Percentiles rank a stretch among this genome's conserved stretches.
Conservation (phyloP, 2,797 vertebrate species). For the Chiloscyllium punctatum region DNA sequence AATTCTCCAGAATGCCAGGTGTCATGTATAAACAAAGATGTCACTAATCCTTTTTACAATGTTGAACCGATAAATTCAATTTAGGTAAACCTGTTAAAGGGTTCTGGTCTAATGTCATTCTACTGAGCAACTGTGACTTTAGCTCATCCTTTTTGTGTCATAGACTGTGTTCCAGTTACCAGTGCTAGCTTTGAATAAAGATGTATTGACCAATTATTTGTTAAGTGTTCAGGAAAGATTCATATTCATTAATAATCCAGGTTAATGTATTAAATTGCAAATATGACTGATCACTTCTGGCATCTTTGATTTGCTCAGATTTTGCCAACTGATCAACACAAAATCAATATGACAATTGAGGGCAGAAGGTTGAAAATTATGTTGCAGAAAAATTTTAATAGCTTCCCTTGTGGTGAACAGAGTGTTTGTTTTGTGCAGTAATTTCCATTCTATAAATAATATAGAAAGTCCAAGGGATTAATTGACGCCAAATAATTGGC, state of each 20-base stretch:
- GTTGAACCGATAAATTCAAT: neutral
- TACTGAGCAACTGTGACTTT: neutral
- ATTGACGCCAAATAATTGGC: neutral
- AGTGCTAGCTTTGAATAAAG: neutral
- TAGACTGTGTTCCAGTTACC: neutral
- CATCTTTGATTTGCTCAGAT: neutral
- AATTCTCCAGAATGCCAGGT: neutral
- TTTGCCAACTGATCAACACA: neutral
- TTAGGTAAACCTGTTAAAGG: neutral
- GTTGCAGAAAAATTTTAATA: conserved; percentile 9
- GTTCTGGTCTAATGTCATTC: neutral
- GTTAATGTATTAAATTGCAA: neutral
- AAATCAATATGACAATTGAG: neutral
- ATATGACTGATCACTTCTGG: neutral
- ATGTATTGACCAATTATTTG: neutral
- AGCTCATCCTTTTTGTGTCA: neutral
- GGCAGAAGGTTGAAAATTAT: conserved; percentile 1
- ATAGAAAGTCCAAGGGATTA: neutral
- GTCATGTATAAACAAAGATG: neutral
- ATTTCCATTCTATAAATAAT: conserved; percentile 22
- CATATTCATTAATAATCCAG: neutral
- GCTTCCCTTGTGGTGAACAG: neutral
- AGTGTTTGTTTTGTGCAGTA: conserved; percentile 18
- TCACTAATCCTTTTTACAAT: conserved; percentile 6
- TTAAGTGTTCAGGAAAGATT: neutral